Evolutionary conservation across 2,888 invertebrate genomes (phyloP).

Genomic region (Digitonthophagus gazella): DNA sequence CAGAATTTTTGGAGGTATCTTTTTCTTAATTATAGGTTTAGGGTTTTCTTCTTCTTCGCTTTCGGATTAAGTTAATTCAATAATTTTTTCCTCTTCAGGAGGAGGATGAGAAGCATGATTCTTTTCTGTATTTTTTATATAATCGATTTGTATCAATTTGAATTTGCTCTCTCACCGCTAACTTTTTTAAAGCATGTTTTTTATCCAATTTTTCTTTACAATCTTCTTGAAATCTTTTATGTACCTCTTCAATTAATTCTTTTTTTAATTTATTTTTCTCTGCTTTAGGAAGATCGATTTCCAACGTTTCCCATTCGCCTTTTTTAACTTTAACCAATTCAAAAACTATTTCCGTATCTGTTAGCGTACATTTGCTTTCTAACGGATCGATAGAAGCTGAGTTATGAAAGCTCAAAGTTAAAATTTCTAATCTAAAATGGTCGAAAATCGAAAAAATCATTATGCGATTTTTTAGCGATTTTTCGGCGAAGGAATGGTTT

Average conservation of each 20-base stretch:
- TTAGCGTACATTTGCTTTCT: constrained; percentile 64
- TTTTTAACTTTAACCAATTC: constrained; percentile 63
- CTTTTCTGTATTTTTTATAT: constrained; percentile 61
- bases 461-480: too few species aligned
- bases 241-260: constrained; percentile 57
- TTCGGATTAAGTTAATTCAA: constrained; percentile 32
- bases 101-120: constrained; percentile 64
- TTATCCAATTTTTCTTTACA: constrained; percentile 55
- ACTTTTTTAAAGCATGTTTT: constrained; percentile 58
- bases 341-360: constrained; percentile 62
- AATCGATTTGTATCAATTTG: constrained; percentile 61
- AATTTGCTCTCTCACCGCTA: constrained; percentile 61
- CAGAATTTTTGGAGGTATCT: neutral
- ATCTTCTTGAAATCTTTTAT: constrained; percentile 57
- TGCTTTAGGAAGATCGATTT: constrained; percentile 56
- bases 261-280: constrained; percentile 59
- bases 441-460: too few species aligned
- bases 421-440: too few species aligned
- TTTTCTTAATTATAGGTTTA: neutral
- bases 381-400: constrained; percentile 64
- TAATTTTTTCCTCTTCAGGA: constrained; percentile 31
- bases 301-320: constrained; percentile 59
- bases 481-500: too few species aligned
- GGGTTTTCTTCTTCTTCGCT: constrained; percentile 31
- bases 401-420: too few species aligned